These are phyloP conservation scores for Betta splendens DNA, from an alignment of 2,797 vertebrate species.

Conservation along the genomic window DNA sequence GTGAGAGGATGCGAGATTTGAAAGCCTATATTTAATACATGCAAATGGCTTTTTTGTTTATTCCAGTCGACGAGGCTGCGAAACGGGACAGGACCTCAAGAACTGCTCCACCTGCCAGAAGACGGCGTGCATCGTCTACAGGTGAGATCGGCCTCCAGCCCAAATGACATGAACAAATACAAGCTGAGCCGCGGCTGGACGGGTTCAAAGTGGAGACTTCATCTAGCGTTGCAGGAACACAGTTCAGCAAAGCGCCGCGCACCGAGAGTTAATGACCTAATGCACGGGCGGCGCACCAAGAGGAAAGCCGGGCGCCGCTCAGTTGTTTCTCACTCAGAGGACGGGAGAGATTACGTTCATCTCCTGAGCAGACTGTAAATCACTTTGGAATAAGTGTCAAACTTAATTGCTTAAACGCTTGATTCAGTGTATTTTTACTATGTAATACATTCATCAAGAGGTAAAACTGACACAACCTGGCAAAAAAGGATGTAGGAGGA, in stretches of 20 bases:
- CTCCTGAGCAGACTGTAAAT: conserved; percentile 39
- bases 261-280: conserved; percentile 56
- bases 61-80: conserved; percentile 82
- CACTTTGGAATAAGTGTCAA: conserved; percentile 33
- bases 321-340: conserved; percentile 47
- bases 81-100: conserved; percentile 92
- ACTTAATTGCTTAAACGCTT: conserved; percentile 28
- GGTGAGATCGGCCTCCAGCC: no score
- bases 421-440: conserved; percentile 30
- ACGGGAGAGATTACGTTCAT: conserved; percentile 51
- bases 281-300: conserved; percentile 52
- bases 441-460: conserved; percentile 23
- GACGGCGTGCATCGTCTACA: conserved; percentile 96
- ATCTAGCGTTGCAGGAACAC: conserved; percentile 20
- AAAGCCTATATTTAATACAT: conserved; percentile 1
- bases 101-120: conserved; percentile 94
- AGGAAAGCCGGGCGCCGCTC: conserved; percentile 41
- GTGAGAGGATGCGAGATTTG: conserved; percentile 7
- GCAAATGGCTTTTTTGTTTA: conserved; percentile 34
- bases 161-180: no score
- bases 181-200: no score
- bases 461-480: conserved; percentile 28
- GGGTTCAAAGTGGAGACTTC: conserved; percentile 8
- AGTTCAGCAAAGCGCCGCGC: no score
- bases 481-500: conserved; percentile 12